These are phyloP conservation scores for Microctenopoma steveboyesi DNA, from an alignment of 2,797 vertebrate genomes.

Conservation along the genomic window DNA sequence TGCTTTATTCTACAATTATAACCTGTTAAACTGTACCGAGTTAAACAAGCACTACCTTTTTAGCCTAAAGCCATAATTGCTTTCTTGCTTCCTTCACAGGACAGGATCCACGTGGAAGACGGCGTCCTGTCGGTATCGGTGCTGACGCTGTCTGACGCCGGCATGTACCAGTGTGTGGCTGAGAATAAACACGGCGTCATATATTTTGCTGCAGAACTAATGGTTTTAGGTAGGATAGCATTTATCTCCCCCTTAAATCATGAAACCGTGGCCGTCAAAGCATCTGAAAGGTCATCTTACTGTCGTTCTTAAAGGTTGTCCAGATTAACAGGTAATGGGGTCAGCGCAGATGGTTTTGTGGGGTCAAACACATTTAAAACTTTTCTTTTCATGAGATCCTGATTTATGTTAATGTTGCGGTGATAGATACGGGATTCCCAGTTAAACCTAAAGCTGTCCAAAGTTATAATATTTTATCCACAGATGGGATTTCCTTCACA, in stretches of 20 bases:
- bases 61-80: conserved; percentile 58
- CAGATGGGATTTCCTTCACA: neutral
- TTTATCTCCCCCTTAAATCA: conserved; percentile 69
- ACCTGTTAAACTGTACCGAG: conserved; percentile 6
- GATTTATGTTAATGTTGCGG: conserved; percentile 36
- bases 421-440: conserved; percentile 23
- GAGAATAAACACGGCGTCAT: conserved; percentile 96
- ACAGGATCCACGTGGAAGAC: conserved; percentile 92
- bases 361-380: conserved; percentile 67
- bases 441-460: conserved; percentile 25
- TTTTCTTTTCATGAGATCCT: conserved; percentile 24
- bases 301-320: conserved; percentile 79
- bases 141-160: conserved; percentile 91
- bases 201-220: conserved; percentile 92
- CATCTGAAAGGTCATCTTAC: conserved; percentile 77
- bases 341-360: conserved; percentile 58
- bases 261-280: conserved; percentile 64
- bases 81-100: conserved; percentile 82
- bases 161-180: conserved; percentile 96
- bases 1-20: too few relatives aligned
- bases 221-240: conserved; percentile 91
- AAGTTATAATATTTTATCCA: neutral
- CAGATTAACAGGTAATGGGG: conserved; percentile 77
- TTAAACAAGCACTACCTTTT: conserved; percentile 46
- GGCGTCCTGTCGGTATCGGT: conserved; percentile 89